phyloP scores from a whole-genome alignment of 37 sponge, comb jelly and placozoan genomes.

The Haliclona indistincta region DNA sequence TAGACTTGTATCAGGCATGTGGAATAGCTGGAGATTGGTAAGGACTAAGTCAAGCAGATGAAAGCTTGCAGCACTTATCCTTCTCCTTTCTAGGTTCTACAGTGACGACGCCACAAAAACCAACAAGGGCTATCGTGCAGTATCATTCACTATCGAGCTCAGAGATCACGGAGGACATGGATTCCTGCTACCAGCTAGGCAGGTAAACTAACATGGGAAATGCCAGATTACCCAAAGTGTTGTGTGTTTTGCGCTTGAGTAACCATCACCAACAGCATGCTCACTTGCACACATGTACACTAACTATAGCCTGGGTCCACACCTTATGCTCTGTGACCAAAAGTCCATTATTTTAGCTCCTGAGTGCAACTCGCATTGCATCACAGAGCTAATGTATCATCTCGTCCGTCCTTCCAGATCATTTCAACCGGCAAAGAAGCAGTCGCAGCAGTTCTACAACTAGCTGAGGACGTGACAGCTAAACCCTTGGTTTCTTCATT shows the following conservation, averaged over 20 bases:
- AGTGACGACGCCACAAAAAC: background rate
- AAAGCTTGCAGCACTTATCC: too few relatives aligned
- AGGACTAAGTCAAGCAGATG: background rate
- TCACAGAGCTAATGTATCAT: too few relatives aligned
- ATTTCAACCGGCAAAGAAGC: conserved; percentile 63
- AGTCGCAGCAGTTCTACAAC: conserved; percentile 43
- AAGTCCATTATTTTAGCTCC: too few relatives aligned
- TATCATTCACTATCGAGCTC: conserved; percentile 28
- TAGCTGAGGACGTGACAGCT: conserved; percentile 15
- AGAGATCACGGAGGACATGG: conserved; percentile 16
- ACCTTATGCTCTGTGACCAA: too few relatives aligned
- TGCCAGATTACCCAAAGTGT: background rate
- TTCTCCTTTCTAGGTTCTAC: conserved; percentile 14
- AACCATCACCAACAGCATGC: background rate
- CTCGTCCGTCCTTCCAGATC: conserved; percentile 21
- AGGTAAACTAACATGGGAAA: conserved; percentile 31
- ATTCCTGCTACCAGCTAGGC: conserved; percentile 30
- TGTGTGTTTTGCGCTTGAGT: background rate
- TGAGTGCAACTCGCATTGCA: too few relatives aligned
- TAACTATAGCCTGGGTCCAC: too few relatives aligned
- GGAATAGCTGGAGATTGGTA: conserved; percentile 73
- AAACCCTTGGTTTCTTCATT: background rate
- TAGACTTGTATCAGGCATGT: conserved; percentile 50
- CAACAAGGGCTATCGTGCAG: conserved; percentile 20
- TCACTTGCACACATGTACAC: too few relatives aligned